A percentile compares a stretch with the other conserved stretches of the same genome.
phyloP scores from a whole-genome alignment of 2,113 vertebrate genomes.

The Heterotis niloticus region DNA sequence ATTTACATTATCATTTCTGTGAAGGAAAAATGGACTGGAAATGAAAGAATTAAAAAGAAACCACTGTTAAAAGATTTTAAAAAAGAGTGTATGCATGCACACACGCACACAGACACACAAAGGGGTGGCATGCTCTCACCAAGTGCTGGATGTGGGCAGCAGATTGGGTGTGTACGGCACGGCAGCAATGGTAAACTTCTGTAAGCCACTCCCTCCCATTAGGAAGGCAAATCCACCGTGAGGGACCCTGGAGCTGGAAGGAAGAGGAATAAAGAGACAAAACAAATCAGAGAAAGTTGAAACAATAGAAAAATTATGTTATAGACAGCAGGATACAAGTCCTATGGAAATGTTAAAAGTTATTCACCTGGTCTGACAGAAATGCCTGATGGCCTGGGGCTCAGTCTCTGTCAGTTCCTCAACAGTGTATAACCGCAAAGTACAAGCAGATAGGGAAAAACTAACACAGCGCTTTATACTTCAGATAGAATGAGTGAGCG shows the following conservation, averaged over 20 bases:
- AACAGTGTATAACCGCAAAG: not conserved
- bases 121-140: constrained; percentile 63
- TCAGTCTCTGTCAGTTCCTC: not conserved
- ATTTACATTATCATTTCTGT: no score
- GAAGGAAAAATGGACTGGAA: no score
- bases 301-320: not conserved
- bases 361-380: not conserved
- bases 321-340: not conserved
- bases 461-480: no score
- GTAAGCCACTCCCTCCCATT: constrained; percentile 93
- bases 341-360: not conserved
- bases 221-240: constrained; percentile 95
- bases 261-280: not conserved
- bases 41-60: no score
- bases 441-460: no score
- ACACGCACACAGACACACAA: not conserved
- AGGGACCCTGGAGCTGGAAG: constrained; percentile 87
- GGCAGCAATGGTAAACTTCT: constrained; percentile 93
- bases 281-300: not conserved
- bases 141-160: constrained; percentile 93
- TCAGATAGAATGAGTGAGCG: no score
- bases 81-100: not conserved
- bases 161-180: constrained; percentile 90
- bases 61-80: no score
- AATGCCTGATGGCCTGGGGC: not conserved